Conservation (phyloP, 1,140 invertebrate species). For the Drosophila tsacasi region DNA sequence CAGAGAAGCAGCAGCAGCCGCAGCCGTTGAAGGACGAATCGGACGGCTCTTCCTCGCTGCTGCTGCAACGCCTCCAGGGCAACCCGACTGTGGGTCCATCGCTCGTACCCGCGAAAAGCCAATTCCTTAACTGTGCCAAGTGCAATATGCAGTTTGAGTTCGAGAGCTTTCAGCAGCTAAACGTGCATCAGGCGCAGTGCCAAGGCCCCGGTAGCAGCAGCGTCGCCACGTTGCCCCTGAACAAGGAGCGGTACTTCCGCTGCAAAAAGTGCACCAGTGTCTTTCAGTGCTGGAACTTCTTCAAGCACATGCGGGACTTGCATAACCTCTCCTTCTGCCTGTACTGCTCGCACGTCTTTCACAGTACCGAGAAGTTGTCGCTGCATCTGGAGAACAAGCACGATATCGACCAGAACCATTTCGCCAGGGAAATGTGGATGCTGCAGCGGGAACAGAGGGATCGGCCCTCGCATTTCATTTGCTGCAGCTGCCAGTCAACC, state of each 20-base stretch:
- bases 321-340: constrained; percentile 92
- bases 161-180: constrained; percentile 82
- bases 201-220: not conserved
- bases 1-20: too few species aligned
- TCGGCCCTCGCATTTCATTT: constrained; percentile 89
- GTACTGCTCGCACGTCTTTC: constrained; percentile 92
- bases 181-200: constrained; percentile 47
- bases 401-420: constrained; percentile 89
- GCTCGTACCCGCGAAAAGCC: not conserved
- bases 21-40: constrained; percentile 5
- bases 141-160: constrained; percentile 82
- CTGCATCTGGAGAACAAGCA: constrained; percentile 91
- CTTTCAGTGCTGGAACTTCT: constrained; percentile 93
- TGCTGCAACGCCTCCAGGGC: constrained; percentile 72
- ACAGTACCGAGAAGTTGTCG: constrained; percentile 90
- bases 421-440: constrained; percentile 86
- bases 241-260: constrained; percentile 87
- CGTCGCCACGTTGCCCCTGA: not conserved
- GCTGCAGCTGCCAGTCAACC: constrained; percentile 91
- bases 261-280: constrained; percentile 92
- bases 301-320: constrained; percentile 91
- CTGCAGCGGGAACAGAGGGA: constrained; percentile 85
- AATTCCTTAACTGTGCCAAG: constrained; percentile 50
- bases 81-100: constrained; percentile 13
- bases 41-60: constrained; percentile 39